Evolutionary conservation across 2,113 vertebrate species (phyloP).

Genomic region (Rhinogobius similis): DNA sequence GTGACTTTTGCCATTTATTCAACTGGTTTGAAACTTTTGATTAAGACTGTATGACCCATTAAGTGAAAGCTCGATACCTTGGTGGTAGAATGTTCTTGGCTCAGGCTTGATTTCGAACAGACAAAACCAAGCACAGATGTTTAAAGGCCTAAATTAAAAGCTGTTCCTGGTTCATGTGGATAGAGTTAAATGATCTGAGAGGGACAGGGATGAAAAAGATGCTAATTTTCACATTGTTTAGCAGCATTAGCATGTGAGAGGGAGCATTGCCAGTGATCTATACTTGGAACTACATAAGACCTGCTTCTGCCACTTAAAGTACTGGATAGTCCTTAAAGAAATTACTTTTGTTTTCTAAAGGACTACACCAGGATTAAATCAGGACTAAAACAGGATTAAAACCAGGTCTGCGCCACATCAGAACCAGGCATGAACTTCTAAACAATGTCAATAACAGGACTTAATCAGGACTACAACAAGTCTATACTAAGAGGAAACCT

Average conservation of each 20-base stretch:
- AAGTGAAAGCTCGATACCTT: no score
- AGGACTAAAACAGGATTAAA: neutral
- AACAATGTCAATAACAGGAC: neutral
- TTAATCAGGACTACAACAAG: neutral
- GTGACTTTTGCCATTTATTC: no score
- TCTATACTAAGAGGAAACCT: no score
- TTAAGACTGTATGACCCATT: no score
- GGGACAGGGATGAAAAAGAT: slow-evolving; percentile 19
- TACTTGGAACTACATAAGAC: slow-evolving; percentile 18
- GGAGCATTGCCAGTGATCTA: slow-evolving; percentile 38
- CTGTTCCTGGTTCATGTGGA: slow-evolving; percentile 15
- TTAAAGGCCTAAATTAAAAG: slow-evolving; percentile 7
- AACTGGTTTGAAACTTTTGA: no score
- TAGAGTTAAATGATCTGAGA: slow-evolving; percentile 7
- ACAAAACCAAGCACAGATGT: slow-evolving; percentile 4
- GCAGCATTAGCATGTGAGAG: slow-evolving; percentile 20
- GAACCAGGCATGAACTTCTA: neutral
- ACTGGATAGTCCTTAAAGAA: slow-evolving; percentile 10
- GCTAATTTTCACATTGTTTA: slow-evolving; percentile 31
- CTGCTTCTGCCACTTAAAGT: slow-evolving; percentile 1
- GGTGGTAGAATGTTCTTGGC: neutral
- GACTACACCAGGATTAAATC: neutral
- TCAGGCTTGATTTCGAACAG: neutral
- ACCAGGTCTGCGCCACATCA: neutral
- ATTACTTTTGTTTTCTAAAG: slow-evolving; percentile 2